These are phyloP conservation scores for Zosterops lateralis DNA, from an alignment of 2,113 vertebrate genomes.

Conservation along the genomic window DNA sequence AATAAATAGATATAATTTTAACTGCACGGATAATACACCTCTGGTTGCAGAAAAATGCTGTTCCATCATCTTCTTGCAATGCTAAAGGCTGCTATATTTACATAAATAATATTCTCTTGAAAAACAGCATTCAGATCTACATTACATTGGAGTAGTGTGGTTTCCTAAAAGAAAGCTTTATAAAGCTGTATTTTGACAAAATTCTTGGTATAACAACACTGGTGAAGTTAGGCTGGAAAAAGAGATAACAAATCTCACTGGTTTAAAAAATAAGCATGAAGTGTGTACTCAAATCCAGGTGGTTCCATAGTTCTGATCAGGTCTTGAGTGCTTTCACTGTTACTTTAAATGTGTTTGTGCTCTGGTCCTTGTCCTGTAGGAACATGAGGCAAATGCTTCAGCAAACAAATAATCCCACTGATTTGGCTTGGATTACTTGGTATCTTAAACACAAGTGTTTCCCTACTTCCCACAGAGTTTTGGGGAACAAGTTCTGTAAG, in stretches of 20 bases:
- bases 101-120: not conserved
- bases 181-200: not conserved
- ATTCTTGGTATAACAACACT: not conserved
- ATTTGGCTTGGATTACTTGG: not conserved
- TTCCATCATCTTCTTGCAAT: not conserved
- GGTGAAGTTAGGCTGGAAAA: not conserved
- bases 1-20: not conserved
- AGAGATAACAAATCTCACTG: not conserved
- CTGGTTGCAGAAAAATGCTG: not conserved
- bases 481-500: not conserved
- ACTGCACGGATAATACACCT: not conserved
- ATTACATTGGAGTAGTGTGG: not conserved
- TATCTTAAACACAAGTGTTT: not conserved
- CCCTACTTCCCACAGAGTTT: fast-evolving
- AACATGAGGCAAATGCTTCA: not conserved
- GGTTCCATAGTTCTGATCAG: not conserved
- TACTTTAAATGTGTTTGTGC: not conserved
- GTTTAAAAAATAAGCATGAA: not conserved
- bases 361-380: not conserved
- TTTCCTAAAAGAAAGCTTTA: not conserved
- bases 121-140: not conserved
- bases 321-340: not conserved
- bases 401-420: not conserved
- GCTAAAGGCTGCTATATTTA: not conserved
- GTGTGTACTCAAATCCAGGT: not conserved